Conservation (phyloP, 2,113 vertebrate species). For the Sciurus niger region DNA sequence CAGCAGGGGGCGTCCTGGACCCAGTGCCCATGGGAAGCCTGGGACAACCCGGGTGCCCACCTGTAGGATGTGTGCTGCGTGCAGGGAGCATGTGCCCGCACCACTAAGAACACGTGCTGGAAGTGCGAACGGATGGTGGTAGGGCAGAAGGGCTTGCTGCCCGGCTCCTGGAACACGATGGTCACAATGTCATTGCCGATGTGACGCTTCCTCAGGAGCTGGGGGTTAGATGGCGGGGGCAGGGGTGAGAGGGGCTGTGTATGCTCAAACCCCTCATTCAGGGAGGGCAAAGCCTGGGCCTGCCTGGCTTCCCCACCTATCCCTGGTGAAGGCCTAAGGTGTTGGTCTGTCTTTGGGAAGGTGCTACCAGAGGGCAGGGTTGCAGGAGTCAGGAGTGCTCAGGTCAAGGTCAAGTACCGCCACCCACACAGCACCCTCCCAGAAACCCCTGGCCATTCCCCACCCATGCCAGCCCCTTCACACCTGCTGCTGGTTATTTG, state of each 20-base stretch:
- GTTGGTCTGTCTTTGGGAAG: neutral
- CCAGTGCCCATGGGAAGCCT: neutral
- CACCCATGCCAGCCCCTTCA: neutral
- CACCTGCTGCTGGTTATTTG: slow-evolving; percentile 81
- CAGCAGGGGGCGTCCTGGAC: neutral
- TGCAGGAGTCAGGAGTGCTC: neutral
- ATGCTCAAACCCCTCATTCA: neutral
- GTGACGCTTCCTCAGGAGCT: slow-evolving; percentile 95
- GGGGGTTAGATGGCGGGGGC: slow-evolving; percentile 43
- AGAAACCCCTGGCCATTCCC: neutral
- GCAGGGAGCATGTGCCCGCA: slow-evolving; percentile 91
- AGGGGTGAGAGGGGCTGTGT: neutral
- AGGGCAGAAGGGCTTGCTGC: slow-evolving; percentile 94
- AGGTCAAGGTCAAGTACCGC: neutral
- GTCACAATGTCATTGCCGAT: slow-evolving; percentile 97
- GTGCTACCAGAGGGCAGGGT: too few relatives aligned
- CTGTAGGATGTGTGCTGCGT: slow-evolving; percentile 93
- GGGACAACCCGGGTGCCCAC: slow-evolving; percentile 73
- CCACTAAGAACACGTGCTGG: slow-evolving; percentile 95
- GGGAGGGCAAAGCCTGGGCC: neutral
- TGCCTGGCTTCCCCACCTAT: neutral
- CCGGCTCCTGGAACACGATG: slow-evolving; percentile 96
- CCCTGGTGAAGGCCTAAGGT: neutral
- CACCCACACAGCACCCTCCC: neutral
- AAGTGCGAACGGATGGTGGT: slow-evolving; percentile 95